phyloP scores from a whole-genome alignment of 2,888 invertebrate genomes.

The Punctoribates punctum region DNA sequence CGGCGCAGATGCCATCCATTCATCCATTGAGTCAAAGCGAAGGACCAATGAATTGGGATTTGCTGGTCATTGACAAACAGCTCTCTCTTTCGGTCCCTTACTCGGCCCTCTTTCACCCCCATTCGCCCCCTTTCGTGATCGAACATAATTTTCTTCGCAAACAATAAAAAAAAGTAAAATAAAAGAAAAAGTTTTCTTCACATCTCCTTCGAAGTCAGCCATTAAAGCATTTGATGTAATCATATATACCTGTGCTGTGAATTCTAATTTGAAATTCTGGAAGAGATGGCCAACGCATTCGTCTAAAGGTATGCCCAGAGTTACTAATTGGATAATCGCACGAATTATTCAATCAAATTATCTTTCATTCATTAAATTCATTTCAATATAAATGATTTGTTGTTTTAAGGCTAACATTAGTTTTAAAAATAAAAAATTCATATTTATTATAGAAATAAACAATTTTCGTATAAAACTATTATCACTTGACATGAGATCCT shows the following conservation, averaged over 20 bases:
- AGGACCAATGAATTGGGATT: background rate
- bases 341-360: background rate
- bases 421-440: background rate
- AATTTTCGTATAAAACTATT: background rate
- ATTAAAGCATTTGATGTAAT: background rate
- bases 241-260: background rate
- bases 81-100: background rate
- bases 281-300: background rate
- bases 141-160: conserved; percentile 6
- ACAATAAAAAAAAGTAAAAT: background rate
- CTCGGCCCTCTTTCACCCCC: background rate
- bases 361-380: background rate
- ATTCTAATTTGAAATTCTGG: background rate
- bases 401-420: background rate
- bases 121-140: background rate
- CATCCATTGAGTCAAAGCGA: background rate
- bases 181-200: background rate
- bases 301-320: background rate
- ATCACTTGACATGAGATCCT: background rate
- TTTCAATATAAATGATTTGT: conserved; percentile 9
- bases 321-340: conserved; percentile 20
- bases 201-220: background rate
- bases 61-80: conserved; percentile 27
- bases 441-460: background rate
- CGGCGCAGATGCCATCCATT: conserved; percentile 4